Base-by-base conservation (phyloP, 1,140 invertebrate species). In the Amyelois transitella region DNA sequence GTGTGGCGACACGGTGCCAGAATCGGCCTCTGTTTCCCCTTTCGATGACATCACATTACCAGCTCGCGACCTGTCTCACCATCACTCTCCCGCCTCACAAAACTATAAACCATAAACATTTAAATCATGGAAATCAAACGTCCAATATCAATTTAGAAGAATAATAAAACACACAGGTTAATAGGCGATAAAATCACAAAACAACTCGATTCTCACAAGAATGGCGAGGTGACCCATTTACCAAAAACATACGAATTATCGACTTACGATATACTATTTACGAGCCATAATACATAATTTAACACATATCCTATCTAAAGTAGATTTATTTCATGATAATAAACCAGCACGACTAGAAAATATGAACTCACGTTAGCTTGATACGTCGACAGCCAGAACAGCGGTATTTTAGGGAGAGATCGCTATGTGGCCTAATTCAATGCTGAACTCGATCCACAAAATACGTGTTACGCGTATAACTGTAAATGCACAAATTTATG, bases 341-440 rank as follows among this genome's bases (percentile, higher is more conserved):
- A 58, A 8, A 25, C 64, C 58, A 69, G 64, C 65, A 55, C 60
- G 28, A 61, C 61, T 61, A 52, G 56, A 66, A 71, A 66, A 60
- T 64, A 72, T 62, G 74, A 75, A 76, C 65, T 64, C 68, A 77
- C 66, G 56, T 72, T 77, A 73, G 60, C 67, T 81, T 86, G 78
- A 88, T 88, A 88, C 87, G 87, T 88, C 86, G 87, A 88, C 86
- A 88, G 70, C 77, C 81, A 85, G 86, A 88, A 85, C 86, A 88
- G 87, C 87, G 87, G 87, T 89, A 88, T 88, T 88, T 89, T 88
- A 88, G 85, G 87, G 87, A 89, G 86, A 89, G 86, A 88, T 89
- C 87, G 87, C 87, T 89, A 89, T 89, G 87, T 89, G 87, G 87
- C 87, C 86, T 88, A 89, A 89, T 89, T 89, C 86, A 87, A 82